Percentiles rank a stretch among this genome's conserved stretches.
phyloP scores from a whole-genome alignment of 2,888 invertebrate species.

The Melanophora roralis region DNA sequence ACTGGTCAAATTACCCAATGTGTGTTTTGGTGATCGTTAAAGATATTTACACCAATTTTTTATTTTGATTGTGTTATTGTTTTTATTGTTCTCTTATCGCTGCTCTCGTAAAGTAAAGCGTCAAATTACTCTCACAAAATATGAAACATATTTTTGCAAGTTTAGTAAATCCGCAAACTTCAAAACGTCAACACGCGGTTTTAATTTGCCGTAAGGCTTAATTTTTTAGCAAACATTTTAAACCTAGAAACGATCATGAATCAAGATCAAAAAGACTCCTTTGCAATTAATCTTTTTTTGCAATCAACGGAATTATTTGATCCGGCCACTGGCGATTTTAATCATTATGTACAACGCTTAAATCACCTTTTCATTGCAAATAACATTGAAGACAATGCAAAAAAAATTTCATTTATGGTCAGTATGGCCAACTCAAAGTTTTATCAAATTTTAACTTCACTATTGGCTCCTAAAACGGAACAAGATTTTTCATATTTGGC shows the following conservation, averaged over 20 bases:
- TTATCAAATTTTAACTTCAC: constrained; percentile 13
- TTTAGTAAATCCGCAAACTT: background rate
- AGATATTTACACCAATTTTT: background rate
- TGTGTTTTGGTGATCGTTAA: background rate
- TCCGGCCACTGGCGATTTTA: constrained; percentile 9
- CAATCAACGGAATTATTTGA: constrained; percentile 9
- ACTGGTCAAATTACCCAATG: too few species aligned
- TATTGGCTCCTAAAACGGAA: constrained; percentile 21
- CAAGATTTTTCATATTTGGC: background rate
- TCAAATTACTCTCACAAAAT: background rate
- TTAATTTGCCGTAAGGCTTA: background rate
- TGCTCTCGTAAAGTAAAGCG: background rate
- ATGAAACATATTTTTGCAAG: too few species aligned
- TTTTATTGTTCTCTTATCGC: background rate
- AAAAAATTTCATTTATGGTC: constrained; percentile 20
- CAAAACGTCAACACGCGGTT: background rate
- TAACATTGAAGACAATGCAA: background rate
- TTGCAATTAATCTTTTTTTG: background rate
- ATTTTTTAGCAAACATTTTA: background rate
- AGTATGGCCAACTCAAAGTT: constrained; percentile 30
- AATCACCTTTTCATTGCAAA: constrained; percentile 23
- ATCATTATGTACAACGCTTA: constrained; percentile 29
- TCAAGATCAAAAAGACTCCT: background rate
- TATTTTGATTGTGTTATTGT: background rate
- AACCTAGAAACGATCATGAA: background rate